A percentile compares a stretch with the other conserved stretches of the same genome.
phyloP scores from a whole-genome alignment of 2,888 invertebrate species.

The Uropetala carovei region DNA sequence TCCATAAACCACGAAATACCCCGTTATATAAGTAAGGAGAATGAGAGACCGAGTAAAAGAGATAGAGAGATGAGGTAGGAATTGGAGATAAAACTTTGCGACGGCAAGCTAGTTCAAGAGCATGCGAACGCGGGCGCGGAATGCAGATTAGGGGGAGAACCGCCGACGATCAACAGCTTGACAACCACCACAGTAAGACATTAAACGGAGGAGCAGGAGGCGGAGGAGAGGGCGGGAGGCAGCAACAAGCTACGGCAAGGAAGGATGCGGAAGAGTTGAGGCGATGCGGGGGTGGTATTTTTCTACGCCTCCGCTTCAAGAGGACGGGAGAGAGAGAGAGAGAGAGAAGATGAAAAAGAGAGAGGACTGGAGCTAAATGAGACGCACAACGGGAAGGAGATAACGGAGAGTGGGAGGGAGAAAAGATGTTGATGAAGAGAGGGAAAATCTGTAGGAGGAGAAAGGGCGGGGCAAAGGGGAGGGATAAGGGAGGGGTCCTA shows the following conservation, averaged over 20 bases:
- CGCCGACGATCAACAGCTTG: conserved; percentile 10
- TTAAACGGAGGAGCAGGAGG: not conserved
- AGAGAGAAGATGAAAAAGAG: not conserved
- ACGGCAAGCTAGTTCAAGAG: not conserved
- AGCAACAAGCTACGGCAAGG: too few relatives aligned
- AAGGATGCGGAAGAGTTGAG: too few relatives aligned
- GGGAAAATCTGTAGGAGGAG: not conserved
- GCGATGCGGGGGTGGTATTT: not conserved
- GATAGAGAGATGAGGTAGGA: not conserved
- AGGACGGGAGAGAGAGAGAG: not conserved
- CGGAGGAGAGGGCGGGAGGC: not conserved
- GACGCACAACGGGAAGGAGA: too few relatives aligned
- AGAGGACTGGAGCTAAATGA: not conserved
- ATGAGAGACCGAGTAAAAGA: not conserved
- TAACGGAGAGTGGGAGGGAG: not conserved
- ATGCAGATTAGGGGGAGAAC: conserved; percentile 4
- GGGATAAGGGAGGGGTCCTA: not conserved
- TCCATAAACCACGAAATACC: conserved; percentile 19
- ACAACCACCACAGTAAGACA: not conserved
- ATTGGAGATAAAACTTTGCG: conserved; percentile 6
- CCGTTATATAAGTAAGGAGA: not conserved
- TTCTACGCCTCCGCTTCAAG: not conserved
- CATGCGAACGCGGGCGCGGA: not conserved
- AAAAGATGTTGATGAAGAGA: not conserved
- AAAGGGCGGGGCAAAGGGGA: not conserved